phyloP scores from a whole-genome alignment of 2,888 invertebrate species.

The Xestia c-nigrum region DNA sequence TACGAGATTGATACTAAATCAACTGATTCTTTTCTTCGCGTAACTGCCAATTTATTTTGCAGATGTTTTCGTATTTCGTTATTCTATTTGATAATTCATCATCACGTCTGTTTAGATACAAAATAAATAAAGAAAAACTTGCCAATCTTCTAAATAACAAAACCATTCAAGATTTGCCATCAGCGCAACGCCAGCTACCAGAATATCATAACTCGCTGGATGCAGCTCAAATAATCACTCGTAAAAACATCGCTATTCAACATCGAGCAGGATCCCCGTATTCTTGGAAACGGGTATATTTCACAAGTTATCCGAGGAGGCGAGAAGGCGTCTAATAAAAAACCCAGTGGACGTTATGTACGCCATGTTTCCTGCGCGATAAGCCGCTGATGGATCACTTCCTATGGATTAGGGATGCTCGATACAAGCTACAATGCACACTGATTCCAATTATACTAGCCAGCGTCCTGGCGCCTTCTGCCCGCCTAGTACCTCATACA shows the following conservation, averaged over 20 bases:
- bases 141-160: not conserved
- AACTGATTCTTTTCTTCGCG: not conserved
- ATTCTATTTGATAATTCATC: not conserved
- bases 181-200: slow-evolving; percentile 20
- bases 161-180: not conserved
- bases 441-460: slow-evolving; percentile 57
- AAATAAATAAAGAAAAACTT: not conserved
- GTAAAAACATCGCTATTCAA: slow-evolving; percentile 39
- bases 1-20: not conserved
- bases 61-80: not conserved
- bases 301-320: slow-evolving; percentile 63
- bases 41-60: not conserved
- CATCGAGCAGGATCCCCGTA: slow-evolving; percentile 47
- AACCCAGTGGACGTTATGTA: slow-evolving; percentile 68
- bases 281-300: slow-evolving; percentile 66
- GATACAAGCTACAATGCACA: slow-evolving; percentile 66
- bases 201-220: slow-evolving; percentile 44
- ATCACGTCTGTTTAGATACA: not conserved
- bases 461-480: slow-evolving; percentile 38
- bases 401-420: slow-evolving; percentile 77
- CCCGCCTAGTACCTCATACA: slow-evolving; percentile 32
- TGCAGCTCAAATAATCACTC: slow-evolving; percentile 42
- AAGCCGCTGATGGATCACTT: slow-evolving; percentile 88
- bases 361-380: slow-evolving; percentile 84
- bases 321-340: slow-evolving; percentile 65